A percentile compares a stretch with the other conserved stretches of the same genome.
phyloP scores from a whole-genome alignment of 2,888 invertebrate genomes.

The Platycheirus rosarum region DNA sequence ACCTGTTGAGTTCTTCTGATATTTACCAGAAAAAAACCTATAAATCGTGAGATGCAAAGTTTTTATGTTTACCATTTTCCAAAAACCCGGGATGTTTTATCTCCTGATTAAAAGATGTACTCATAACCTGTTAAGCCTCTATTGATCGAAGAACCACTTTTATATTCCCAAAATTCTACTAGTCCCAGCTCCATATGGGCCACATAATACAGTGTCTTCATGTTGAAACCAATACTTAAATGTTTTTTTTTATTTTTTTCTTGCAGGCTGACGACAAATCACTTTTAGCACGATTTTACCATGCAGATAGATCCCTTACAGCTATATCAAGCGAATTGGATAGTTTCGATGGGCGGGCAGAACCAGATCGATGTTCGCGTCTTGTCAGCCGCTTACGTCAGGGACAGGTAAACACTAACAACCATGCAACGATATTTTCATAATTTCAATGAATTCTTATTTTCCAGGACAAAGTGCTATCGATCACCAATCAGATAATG shows the following conservation, averaged over 20 bases:
- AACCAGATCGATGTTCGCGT: slow-evolving; percentile 97
- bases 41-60: too few relatives aligned
- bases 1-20: too few relatives aligned
- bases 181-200: too few relatives aligned
- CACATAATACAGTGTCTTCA: too few relatives aligned
- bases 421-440: slow-evolving; percentile 1
- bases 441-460: background rate
- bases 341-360: slow-evolving; percentile 99
- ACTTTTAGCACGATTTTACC: slow-evolving; percentile 97
- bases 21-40: too few relatives aligned
- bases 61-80: too few relatives aligned
- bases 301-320: slow-evolving; percentile 98
- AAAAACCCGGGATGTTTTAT: too few relatives aligned
- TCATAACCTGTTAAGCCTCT: too few relatives aligned
- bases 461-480: slow-evolving; percentile 91
- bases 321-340: slow-evolving; percentile 97
- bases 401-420: slow-evolving; percentile 87
- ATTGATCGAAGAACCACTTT: too few relatives aligned
- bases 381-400: slow-evolving; percentile 97
- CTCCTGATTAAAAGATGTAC: too few relatives aligned
- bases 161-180: too few relatives aligned
- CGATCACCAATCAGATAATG: slow-evolving; percentile 97
- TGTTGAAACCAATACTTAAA: background rate
- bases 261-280: slow-evolving; percentile 94
- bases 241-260: background rate